Conservation (phyloP, 2,113 vertebrate species). For the Amphiprion percula region DNA sequence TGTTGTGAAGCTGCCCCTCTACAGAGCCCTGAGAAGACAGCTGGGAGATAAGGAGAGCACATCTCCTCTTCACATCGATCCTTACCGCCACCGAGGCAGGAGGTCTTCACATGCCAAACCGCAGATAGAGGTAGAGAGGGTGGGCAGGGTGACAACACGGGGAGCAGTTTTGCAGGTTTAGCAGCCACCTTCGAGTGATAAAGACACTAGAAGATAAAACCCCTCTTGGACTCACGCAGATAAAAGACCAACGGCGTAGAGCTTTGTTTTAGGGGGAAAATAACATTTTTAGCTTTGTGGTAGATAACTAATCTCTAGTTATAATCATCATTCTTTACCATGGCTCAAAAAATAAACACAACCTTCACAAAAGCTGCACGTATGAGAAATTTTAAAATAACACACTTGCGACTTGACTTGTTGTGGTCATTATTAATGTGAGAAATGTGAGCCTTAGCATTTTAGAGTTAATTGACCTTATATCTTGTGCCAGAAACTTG, state of each 20-base stretch:
- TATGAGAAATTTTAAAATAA: neutral
- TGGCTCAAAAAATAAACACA: conserved; percentile 4
- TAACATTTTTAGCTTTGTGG: conserved; percentile 48
- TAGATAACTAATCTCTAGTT: conserved; percentile 61
- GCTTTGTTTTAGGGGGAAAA: conserved; percentile 57
- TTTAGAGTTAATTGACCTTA: conserved; percentile 64
- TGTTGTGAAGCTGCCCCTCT: conserved; percentile 73
- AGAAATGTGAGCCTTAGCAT: conserved; percentile 34
- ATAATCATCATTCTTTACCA: conserved; percentile 37
- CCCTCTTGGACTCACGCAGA: conserved; percentile 39
- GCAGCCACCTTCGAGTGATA: conserved; percentile 74
- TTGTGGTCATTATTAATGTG: conserved; percentile 28
- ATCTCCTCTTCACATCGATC: conserved; percentile 77
- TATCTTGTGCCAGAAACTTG: conserved; percentile 47
- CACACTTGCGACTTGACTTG: neutral
- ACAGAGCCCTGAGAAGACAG: conserved; percentile 74
- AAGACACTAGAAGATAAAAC: conserved; percentile 76
- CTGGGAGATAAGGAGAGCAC: conserved; percentile 80
- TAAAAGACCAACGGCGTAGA: conserved; percentile 46
- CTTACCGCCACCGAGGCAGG: conserved; percentile 72
- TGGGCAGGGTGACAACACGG: conserved; percentile 43
- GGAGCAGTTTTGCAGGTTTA: conserved; percentile 69
- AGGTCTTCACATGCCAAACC: conserved; percentile 79
- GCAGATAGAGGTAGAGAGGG: conserved; percentile 63
- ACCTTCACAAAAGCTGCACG: conserved; percentile 3